phyloP scores from a whole-genome alignment of 2,888 invertebrate species.

The Hyposoter didymator region DNA sequence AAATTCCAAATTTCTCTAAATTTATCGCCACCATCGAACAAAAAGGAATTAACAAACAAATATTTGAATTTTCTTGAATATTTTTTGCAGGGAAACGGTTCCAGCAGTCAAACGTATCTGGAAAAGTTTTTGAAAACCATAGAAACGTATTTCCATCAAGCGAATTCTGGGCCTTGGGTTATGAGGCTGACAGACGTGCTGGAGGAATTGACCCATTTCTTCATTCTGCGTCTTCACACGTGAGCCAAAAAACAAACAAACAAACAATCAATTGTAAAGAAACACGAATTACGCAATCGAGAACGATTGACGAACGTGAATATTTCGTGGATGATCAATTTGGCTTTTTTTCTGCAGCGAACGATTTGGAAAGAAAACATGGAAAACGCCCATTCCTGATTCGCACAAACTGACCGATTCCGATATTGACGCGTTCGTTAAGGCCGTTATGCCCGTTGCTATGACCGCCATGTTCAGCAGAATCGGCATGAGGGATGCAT shows the following conservation, averaged over 20 bases:
- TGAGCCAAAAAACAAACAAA: conserved; percentile 73
- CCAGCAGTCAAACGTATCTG: conserved; percentile 89
- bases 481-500: conserved; percentile 87
- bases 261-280: background rate
- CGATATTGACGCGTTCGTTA: conserved; percentile 93
- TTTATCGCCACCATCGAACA: background rate
- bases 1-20: conserved; percentile 35
- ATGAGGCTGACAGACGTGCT: conserved; percentile 88
- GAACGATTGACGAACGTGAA: conserved; percentile 72
- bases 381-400: conserved; percentile 90
- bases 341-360: conserved; percentile 85
- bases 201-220: conserved; percentile 88
- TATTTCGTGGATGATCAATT: background rate
- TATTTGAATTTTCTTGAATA: background rate
- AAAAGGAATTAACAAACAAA: background rate
- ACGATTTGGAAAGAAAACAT: conserved; percentile 87
- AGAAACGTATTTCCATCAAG: conserved; percentile 95
- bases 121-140: conserved; percentile 92
- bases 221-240: conserved; percentile 87
- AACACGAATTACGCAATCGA: conserved; percentile 77
- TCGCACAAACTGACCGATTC: conserved; percentile 90
- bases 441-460: conserved; percentile 89
- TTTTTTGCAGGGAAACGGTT: conserved; percentile 87
- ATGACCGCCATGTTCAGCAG: conserved; percentile 93
- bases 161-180: conserved; percentile 94